Percentiles rank a stretch among this genome's conserved stretches.
Conservation (phyloP, 2,797 vertebrate genomes). For the Enteromius paludinosus region DNA sequence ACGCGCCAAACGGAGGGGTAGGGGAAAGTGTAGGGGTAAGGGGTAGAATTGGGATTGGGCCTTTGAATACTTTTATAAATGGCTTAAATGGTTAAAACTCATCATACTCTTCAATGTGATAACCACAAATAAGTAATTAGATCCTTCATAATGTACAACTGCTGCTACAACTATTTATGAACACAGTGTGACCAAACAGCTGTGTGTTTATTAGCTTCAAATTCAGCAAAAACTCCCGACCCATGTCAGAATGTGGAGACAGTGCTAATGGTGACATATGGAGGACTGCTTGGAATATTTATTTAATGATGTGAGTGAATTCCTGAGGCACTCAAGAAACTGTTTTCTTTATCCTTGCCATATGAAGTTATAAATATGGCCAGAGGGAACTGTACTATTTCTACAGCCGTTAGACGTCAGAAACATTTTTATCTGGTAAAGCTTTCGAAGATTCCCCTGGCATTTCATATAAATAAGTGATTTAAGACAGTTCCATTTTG, state of each 20-base stretch:
- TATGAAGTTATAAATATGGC: background rate
- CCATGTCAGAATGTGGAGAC: background rate
- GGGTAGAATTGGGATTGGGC: no score
- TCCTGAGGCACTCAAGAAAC: no score
- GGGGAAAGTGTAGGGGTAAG: no score
- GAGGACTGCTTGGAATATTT: background rate
- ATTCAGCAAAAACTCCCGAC: background rate
- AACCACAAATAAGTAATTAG: background rate
- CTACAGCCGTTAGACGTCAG: background rate
- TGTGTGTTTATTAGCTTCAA: background rate
- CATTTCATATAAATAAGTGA: background rate
- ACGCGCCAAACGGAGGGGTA: no score
- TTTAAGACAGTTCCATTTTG: constrained; percentile 1
- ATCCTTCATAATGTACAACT: no score
- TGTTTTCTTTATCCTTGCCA: background rate
- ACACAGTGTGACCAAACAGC: background rate
- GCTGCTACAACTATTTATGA: no score
- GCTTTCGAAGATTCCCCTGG: background rate
- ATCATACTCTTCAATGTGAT: background rate
- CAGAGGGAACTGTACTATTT: background rate
- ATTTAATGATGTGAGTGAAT: background rate
- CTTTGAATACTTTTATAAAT: background rate
- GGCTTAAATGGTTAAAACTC: background rate
- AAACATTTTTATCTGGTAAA: background rate
- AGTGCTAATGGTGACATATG: background rate